phyloP scores from a whole-genome alignment of 2,113 vertebrate species.

The Pandion haliaetus region DNA sequence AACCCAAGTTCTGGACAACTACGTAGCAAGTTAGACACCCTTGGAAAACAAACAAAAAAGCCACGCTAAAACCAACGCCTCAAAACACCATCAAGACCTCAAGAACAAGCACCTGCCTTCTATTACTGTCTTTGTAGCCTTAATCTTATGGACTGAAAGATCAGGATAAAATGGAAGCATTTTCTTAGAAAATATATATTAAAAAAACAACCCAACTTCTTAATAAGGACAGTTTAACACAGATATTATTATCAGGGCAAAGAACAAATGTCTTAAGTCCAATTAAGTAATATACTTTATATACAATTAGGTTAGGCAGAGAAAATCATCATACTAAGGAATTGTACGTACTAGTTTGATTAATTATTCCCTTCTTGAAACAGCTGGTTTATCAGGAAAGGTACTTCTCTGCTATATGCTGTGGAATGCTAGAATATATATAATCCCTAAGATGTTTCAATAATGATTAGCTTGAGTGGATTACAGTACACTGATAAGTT shows the following conservation, averaged over 20 bases:
- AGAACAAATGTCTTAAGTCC: neutral
- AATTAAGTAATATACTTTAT: neutral
- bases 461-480: neutral
- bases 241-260: neutral
- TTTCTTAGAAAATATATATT: neutral
- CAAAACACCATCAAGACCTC: neutral
- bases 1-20: neutral
- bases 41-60: neutral
- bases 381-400: neutral
- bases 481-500: neutral
- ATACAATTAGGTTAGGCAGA: neutral
- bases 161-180: neutral
- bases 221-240: neutral
- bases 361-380: neutral
- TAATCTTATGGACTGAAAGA: neutral
- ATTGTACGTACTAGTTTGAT: neutral
- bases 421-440: neutral
- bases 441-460: neutral
- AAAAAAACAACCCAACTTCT: neutral
- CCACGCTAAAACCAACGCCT: neutral
- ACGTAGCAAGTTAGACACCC: neutral
- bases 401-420: neutral
- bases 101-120: neutral
- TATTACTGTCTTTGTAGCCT: neutral
- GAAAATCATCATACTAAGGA: neutral